These are phyloP conservation scores for Drosophila punjabiensis DNA, from an alignment of 1,140 invertebrate species.

Conservation along the genomic window DNA sequence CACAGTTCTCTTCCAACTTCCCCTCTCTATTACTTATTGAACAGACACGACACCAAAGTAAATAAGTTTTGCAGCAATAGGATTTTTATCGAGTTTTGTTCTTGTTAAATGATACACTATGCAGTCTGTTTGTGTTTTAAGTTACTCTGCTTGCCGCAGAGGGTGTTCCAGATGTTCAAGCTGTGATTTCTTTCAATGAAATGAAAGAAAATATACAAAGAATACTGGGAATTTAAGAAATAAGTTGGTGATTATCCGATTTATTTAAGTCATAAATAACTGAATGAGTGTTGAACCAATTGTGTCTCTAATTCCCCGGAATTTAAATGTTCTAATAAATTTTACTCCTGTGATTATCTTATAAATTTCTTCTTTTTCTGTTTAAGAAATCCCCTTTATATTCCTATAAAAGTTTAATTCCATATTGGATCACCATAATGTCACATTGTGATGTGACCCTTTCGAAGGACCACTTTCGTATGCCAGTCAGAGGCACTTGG, in stretches of 20 bases:
- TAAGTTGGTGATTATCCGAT: neutral
- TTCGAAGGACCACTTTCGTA: conserved; percentile 37
- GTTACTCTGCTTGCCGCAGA: conserved; percentile 12
- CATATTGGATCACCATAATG: conserved; percentile 31
- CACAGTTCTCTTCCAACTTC: neutral
- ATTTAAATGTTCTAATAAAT: neutral
- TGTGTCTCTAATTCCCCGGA: neutral
- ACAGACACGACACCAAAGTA: conserved; percentile 44
- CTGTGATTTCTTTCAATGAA: conserved; percentile 12
- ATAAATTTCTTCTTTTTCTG: neutral
- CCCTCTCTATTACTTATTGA: conserved; percentile 29
- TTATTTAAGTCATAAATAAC: neutral
- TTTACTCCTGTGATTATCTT: neutral
- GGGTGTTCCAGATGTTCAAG: conserved; percentile 24
- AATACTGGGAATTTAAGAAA: conserved; percentile 7
- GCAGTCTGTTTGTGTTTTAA: conserved; percentile 14
- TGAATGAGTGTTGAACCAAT: neutral
- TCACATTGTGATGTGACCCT: conserved; percentile 28
- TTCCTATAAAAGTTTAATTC: neutral
- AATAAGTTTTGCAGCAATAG: conserved; percentile 42
- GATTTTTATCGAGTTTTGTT: conserved; percentile 31
- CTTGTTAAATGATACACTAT: conserved; percentile 38
- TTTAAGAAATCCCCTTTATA: neutral
- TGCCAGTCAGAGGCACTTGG: conserved; percentile 58
- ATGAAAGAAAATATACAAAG: neutral